A percentile compares a stretch with the other conserved stretches of the same genome.
These are phyloP conservation scores for Apodemia mormo DNA, from an alignment of 2,888 invertebrate genomes.

Conservation along the genomic window DNA sequence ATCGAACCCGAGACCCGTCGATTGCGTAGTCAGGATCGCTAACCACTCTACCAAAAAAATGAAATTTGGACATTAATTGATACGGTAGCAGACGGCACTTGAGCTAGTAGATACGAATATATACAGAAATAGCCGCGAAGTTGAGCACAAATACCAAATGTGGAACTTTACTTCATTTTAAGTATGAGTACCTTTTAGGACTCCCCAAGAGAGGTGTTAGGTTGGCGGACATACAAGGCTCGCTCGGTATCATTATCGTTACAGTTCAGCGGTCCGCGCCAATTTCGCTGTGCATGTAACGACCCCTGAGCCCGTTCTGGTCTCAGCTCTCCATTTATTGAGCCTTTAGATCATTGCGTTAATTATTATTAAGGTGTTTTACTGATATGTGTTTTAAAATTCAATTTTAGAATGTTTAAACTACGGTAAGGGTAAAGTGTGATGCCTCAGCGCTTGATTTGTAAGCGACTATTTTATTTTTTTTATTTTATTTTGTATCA, in stretches of 20 bases:
- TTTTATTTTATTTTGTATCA: too few species aligned
- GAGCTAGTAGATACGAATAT: conserved; percentile 75
- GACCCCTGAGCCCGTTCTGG: conserved; percentile 59
- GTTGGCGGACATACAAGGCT: conserved; percentile 64
- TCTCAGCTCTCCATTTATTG: conserved; percentile 61
- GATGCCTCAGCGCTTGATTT: neutral
- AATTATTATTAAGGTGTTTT: conserved; percentile 13
- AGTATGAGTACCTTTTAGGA: conserved; percentile 62
- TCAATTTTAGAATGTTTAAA: neutral
- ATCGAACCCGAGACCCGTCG: too few species aligned
- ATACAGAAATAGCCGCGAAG: conserved; percentile 59
- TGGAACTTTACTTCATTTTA: conserved; percentile 51
- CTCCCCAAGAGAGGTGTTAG: conserved; percentile 70
- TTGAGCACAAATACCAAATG: conserved; percentile 71
- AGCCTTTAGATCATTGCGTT: conserved; percentile 42
- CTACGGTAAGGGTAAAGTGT: neutral
- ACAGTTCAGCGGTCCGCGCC: conserved; percentile 66
- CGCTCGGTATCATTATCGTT: conserved; percentile 70
- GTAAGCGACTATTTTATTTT: neutral
- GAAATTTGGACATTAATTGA: conserved; percentile 76
- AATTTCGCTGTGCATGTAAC: conserved; percentile 66
- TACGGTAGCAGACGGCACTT: conserved; percentile 65
- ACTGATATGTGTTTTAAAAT: conserved; percentile 8
- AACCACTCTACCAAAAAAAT: conserved; percentile 28
- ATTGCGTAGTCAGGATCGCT: too few species aligned